Evolutionary conservation across 2,888 invertebrate genomes (phyloP).

Genomic region (Pterostichus madidus): DNA sequence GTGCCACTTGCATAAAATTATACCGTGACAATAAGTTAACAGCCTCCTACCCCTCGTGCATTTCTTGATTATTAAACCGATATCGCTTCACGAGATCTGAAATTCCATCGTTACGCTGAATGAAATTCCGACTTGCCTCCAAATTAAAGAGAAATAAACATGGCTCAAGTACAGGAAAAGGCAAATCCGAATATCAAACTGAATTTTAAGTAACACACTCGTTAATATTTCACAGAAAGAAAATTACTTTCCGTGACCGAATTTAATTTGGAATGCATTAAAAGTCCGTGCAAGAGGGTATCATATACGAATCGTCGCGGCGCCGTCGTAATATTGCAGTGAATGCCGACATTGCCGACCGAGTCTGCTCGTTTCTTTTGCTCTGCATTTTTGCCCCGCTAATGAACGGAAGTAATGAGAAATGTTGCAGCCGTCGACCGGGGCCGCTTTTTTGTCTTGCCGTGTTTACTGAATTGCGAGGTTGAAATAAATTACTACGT

Average conservation of each 20-base stretch:
- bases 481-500: constrained; percentile 46
- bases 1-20: constrained; percentile 42
- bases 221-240: constrained; percentile 56
- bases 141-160: constrained; percentile 46
- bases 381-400: constrained; percentile 51
- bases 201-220: constrained; percentile 56
- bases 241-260: constrained; percentile 64
- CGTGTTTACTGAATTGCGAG: constrained; percentile 28
- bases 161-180: constrained; percentile 47
- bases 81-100: constrained; percentile 14
- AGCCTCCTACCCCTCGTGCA: not conserved
- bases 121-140: constrained; percentile 1
- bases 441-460: constrained; percentile 12
- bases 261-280: constrained; percentile 62
- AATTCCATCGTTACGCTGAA: not conserved
- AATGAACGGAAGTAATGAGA: constrained; percentile 63
- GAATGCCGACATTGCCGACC: not conserved
- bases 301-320: constrained; percentile 21
- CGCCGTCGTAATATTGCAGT: constrained; percentile 41
- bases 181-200: constrained; percentile 58
- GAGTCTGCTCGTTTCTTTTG: constrained; percentile 15
- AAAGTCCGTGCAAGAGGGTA: constrained; percentile 17
- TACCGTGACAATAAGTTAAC: constrained; percentile 40
- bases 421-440: constrained; percentile 49
- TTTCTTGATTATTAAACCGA: constrained; percentile 13